Evolutionary conservation across 2,888 invertebrate species (phyloP).

Genomic region (Aromia moschata): DNA sequence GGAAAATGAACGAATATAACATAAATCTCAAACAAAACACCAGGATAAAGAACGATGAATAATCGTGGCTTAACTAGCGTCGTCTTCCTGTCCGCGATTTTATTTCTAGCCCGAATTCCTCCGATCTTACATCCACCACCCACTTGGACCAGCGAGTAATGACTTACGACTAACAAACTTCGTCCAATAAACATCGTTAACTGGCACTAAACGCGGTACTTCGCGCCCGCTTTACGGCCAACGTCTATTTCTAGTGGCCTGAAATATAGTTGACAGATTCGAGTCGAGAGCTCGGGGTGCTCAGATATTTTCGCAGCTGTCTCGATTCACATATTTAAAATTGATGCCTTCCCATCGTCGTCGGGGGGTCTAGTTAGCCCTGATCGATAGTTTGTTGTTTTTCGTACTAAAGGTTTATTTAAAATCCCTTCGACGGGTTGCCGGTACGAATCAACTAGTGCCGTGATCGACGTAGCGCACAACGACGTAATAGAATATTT

Average conservation of each 20-base stretch:
- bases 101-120: too few species aligned
- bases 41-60: too few species aligned
- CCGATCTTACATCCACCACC: too few species aligned
- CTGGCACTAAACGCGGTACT: not conserved
- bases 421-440: not conserved
- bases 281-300: not conserved
- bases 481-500: not conserved
- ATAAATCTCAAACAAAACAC: too few species aligned
- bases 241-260: constrained; percentile 5
- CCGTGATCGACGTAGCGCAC: not conserved
- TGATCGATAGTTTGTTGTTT: not conserved
- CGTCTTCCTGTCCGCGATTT: too few species aligned
- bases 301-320: not conserved
- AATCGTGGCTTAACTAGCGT: too few species aligned
- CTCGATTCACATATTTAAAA: constrained; percentile 1
- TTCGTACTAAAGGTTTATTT: not conserved
- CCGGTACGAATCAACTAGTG: not conserved
- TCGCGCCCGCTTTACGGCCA: not conserved
- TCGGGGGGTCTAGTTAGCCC: not conserved
- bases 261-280: constrained; percentile 4
- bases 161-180: too few species aligned
- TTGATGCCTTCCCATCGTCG: not conserved
- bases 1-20: too few species aligned
- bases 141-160: too few species aligned
- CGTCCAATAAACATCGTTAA: too few species aligned